phyloP scores from a whole-genome alignment of 2,113 vertebrate genomes.

The Toxotes chatareus region DNA sequence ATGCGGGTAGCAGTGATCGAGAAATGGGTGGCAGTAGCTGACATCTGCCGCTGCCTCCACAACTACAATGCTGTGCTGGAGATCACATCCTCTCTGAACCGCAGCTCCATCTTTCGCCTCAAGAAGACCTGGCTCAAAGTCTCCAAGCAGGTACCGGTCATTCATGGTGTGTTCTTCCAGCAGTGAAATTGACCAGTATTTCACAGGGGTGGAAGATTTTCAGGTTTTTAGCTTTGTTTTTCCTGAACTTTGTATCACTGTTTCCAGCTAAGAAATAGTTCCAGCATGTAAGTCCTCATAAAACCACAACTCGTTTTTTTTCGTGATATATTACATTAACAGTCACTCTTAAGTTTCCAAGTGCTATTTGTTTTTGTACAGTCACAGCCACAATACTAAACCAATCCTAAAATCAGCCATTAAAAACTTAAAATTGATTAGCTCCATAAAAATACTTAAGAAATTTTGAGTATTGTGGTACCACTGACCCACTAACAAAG shows the following conservation, averaged over 20 bases:
- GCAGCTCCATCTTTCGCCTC: conserved; percentile 96
- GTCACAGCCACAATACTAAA: no score
- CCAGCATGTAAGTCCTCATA: not conserved
- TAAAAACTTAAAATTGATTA: no score
- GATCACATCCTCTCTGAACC: conserved; percentile 97
- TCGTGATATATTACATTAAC: no score
- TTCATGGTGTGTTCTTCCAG: not conserved
- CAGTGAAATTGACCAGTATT: not conserved
- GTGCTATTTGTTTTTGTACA: not conserved
- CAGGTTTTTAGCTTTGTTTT: not conserved
- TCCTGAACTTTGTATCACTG: not conserved
- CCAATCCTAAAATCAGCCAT: no score
- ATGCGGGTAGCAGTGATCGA: conserved; percentile 89
- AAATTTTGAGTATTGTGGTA: no score
- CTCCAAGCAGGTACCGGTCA: conserved; percentile 92
- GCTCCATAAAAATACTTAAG: no score
- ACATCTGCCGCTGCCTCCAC: conserved; percentile 97
- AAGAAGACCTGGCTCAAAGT: conserved; percentile 99
- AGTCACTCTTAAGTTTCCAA: no score
- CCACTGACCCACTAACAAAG: no score
- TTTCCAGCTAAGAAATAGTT: not conserved
- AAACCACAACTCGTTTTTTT: not conserved
- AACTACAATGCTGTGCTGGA: conserved; percentile 98
- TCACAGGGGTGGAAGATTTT: not conserved
- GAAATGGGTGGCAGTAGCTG: conserved; percentile 98